Base-by-base conservation (phyloP, 2,888 invertebrate genomes). In the Drosophila trichaetosa region DNA sequence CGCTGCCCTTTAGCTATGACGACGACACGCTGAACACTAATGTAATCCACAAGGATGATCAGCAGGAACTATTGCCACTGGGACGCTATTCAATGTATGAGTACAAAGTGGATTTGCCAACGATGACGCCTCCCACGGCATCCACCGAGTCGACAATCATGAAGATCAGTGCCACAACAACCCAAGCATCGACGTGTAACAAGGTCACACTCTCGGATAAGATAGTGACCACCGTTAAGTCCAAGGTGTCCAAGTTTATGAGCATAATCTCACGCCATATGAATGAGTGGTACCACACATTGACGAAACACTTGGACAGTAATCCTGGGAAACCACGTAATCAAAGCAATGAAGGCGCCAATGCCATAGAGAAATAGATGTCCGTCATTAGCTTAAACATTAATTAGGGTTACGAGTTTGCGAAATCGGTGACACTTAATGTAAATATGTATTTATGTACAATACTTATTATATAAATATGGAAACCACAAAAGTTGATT, bases 261-360 rank as follows among this genome's bases (percentile, higher is more conserved):
- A 89, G 89, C 68, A 89, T 91, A 36, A 73, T 92, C 31, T 81
- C 91, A 2, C 80, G 83, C 10, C 92, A 92, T 54, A 88, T 93
- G 58, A 83, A 80, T 59, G 91, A 91, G 16, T 92, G 91, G 92
- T 92, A 92, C 76, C 90, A 87, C 51, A 90, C 91, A 5, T 49
- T 91, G 38, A 60, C 87, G 0, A 90, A 82, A 56, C 82, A 89
- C 29, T 38, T 89, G 52, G 80, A 83, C 0, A 48, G 58, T 18
- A 74, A 81, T 0, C 13, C 52, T 0, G 56, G 7, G 0, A 65
- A 53, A 27, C 10, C 53, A 1, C 68, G 21, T 8, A 27, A 11
- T 13, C 5, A 53, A 0, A 51, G 38, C 34, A 48, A 29, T 10
- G 53, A 38, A 11, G 59, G 31, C 27, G 36, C 34, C 13, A 87